Percentiles rank a stretch among this genome's conserved stretches.
These are phyloP conservation scores for Lepeophtheirus nordmannii DNA, from an alignment of 2,888 invertebrate species.

Conservation along the genomic window DNA sequence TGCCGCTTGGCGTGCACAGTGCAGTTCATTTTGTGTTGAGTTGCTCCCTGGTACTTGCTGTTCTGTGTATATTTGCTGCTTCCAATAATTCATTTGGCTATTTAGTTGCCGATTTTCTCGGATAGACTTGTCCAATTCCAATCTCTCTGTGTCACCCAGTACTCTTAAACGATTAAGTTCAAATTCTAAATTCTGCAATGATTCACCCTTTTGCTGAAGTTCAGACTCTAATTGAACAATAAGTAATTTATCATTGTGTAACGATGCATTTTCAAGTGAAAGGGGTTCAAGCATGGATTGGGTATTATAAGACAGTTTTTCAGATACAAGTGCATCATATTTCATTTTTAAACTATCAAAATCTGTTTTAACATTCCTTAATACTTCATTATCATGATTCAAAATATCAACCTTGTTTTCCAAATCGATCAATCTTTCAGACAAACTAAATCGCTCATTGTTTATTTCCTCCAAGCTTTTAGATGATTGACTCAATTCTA, in stretches of 20 bases:
- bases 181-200: neutral
- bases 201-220: conserved; percentile 1
- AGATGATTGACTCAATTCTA: conserved; percentile 28
- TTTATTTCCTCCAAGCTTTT: conserved; percentile 43
- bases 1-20: conserved; percentile 22
- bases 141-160: conserved; percentile 5
- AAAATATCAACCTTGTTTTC: neutral
- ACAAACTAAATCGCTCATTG: conserved; percentile 49
- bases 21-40: conserved; percentile 25
- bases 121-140: conserved; percentile 20
- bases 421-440: conserved; percentile 43
- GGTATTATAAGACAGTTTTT: neutral
- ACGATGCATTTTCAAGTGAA: neutral
- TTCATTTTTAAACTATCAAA: conserved; percentile 6
- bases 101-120: neutral
- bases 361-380: conserved; percentile 4
- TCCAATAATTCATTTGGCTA: conserved; percentile 17
- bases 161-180: neutral
- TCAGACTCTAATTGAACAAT: conserved; percentile 12
- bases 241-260: neutral
- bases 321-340: neutral
- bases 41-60: neutral
- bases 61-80: conserved; percentile 11
- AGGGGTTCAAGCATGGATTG: neutral
- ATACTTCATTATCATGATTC: conserved; percentile 12